Evolutionary conservation across 1,140 invertebrate genomes (phyloP), one percentile per base, ranked within the genome.

Genomic region (Pseudomyrmex concolor): DNA sequence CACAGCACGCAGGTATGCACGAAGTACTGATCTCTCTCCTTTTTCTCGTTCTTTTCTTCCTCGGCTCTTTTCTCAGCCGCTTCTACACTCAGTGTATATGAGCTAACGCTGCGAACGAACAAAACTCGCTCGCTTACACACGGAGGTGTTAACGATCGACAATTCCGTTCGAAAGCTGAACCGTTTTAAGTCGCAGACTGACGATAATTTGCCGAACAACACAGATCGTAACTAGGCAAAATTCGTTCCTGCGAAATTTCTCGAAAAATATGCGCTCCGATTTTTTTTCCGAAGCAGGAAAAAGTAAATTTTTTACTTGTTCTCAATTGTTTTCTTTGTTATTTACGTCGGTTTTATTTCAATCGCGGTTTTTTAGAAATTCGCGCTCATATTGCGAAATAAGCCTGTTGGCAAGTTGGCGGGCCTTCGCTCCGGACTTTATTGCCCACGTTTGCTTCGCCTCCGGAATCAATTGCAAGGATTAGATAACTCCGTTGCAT

Each of bases 131-230:
- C 71, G 25, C 82, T 74, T 76, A 90, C 85, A 91, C 91, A 93
- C 91, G 91, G 91, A 93, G 91, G 91, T 93, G 92, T 93, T 92
- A 93, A 93, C 89, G 89, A 92, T 92, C 90, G 90, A 86, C 90
- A 91, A 93, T 93, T 92, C 34, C 92, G 92, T 90, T 87, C 87
- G 34, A 51, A 74, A 82, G 86, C 80, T 91, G 89, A 89, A 34
- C 92, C 92, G 91, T 92, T 93, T 93, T 92, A 88, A 91, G 34
- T 92, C 85, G 85, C 85, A 88, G 84, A 85, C 84, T 81, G 84
- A 81, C 72, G 72, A 77, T 87, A 89, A 89, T 91, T 91, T 90
- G 89, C 85, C 84, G 78, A 89, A 82, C 73, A 89, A 82, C 73
- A 7, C 34, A 81, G 34, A 84, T 91, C 89, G 86, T 84, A 85